Base-by-base conservation (phyloP, 2,888 invertebrate genomes). In the Oasisia sp. region DNA sequence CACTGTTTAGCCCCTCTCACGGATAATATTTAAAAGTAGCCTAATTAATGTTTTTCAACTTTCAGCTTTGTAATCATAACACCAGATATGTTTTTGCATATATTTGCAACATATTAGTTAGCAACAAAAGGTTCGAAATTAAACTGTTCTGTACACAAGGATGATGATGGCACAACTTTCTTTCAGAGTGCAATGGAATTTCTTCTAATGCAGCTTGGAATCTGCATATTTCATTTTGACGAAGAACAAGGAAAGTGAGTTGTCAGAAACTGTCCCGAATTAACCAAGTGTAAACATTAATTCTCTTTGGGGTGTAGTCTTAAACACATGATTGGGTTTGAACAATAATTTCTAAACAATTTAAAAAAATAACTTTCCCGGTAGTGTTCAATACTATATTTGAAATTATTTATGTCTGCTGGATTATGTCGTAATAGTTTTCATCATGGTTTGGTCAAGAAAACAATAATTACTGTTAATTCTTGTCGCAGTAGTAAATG, bases 181-280 rank as follows among this genome's bases (percentile, higher is more conserved):
- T 93, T 95, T 58, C 94, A 96, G 96, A 95, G 95, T 32, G 95
- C 95, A 12, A 94, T 94, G 93, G 95, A 96, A 91, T 97, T 96
- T 94, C 94, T 96, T 32, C 94, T 97, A 44, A 94, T 97, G 56
- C 97, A 97, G 95, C 96, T 97, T 96, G 97, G 97, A 5, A 93
- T 97, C 32, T 96, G 96, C 93, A 94, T 96, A 27, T 97, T 97
- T 94, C 95, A 95, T 91, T 96, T 95, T 93, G 95, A 96, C 93
- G 93, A 94, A 58, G 94, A 95, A 56, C 95, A 94, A 45, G 94
- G 95, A 91, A 94, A 94, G 95, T 96, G 94, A 92, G 92, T 91
- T 38, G 14, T 91, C 32, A 32, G 27, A 91, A 89, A 45, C 32
- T 56, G 4, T 27, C 14, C 74, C 74, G 74, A 74, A 19, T 7